Conservation (phyloP, 2,797 vertebrate genomes). For the Merluccius polli region DNA sequence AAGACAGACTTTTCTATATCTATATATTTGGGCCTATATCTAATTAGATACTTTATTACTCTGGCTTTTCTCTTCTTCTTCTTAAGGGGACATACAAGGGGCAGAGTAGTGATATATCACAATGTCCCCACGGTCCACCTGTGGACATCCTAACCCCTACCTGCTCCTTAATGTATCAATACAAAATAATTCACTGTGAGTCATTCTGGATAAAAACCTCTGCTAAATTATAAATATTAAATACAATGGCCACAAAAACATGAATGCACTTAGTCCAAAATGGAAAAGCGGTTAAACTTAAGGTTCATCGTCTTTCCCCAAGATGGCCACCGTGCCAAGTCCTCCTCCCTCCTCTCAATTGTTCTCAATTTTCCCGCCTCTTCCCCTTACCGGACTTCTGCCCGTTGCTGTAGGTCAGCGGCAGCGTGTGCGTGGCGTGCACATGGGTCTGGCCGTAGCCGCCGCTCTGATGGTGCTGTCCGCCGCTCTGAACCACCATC, state of each 20-base stretch:
- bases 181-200: neutral
- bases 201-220: neutral
- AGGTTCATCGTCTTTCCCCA: neutral
- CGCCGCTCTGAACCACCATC: slow-evolving; percentile 77
- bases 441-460: slow-evolving; percentile 77
- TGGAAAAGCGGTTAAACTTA: neutral
- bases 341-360: neutral
- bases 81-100: no score
- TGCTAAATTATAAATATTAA: no score
- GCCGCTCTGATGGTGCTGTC: slow-evolving; percentile 43
- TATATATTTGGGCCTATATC: no score
- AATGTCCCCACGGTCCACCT: neutral
- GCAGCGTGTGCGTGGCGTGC: slow-evolving; percentile 92
- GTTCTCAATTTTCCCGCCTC: neutral
- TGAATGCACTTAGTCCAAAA: neutral
- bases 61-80: neutral
- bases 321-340: neutral
- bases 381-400: slow-evolving; percentile 83
- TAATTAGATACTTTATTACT: no score
- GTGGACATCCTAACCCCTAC: neutral
- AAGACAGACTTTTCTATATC: no score
- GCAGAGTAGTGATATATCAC: no score
- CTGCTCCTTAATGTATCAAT: neutral
- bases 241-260: neutral
- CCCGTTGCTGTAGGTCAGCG: slow-evolving; percentile 86